A percentile compares a stretch with the other conserved stretches of the same genome.
phyloP scores from a whole-genome alignment of 1,140 invertebrate genomes.

The Ladona fulva region DNA sequence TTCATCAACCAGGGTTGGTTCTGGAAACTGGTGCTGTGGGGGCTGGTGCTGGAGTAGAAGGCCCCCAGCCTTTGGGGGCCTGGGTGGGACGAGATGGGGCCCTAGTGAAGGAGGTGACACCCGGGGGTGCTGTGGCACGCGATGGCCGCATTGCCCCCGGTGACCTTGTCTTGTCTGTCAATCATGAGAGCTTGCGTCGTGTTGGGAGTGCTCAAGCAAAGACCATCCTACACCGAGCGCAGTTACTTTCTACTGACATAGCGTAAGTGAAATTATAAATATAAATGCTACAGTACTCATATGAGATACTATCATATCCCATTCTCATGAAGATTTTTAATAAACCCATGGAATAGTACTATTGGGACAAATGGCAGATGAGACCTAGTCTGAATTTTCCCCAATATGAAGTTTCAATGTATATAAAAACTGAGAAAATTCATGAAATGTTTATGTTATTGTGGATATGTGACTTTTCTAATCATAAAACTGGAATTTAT shows the following conservation, averaged over 20 bases:
- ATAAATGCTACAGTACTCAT: background rate
- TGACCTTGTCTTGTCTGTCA: conserved; percentile 44
- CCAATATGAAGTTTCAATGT: no score
- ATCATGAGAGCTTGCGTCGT: conserved; percentile 53
- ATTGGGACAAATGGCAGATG: no score
- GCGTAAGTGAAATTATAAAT: conserved; percentile 27
- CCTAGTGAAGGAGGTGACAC: conserved; percentile 44
- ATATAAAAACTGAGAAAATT: no score
- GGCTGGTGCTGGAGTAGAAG: background rate
- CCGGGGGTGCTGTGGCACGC: conserved; percentile 43
- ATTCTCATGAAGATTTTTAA: no score
- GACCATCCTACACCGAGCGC: conserved; percentile 50
- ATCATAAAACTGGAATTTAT: no score
- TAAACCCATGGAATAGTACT: no score
- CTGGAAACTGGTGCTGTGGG: background rate
- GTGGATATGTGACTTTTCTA: no score
- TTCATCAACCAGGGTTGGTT: background rate
- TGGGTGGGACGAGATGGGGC: background rate
- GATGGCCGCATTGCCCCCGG: conserved; percentile 48
- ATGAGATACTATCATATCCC: no score
- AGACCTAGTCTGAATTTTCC: no score
- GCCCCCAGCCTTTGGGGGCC: background rate
- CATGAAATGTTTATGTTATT: no score
- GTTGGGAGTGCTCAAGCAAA: conserved; percentile 52
- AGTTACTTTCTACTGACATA: conserved; percentile 41